These are phyloP conservation scores for Apoderus coryli DNA, from an alignment of 2,888 invertebrate genomes.

Conservation along the genomic window DNA sequence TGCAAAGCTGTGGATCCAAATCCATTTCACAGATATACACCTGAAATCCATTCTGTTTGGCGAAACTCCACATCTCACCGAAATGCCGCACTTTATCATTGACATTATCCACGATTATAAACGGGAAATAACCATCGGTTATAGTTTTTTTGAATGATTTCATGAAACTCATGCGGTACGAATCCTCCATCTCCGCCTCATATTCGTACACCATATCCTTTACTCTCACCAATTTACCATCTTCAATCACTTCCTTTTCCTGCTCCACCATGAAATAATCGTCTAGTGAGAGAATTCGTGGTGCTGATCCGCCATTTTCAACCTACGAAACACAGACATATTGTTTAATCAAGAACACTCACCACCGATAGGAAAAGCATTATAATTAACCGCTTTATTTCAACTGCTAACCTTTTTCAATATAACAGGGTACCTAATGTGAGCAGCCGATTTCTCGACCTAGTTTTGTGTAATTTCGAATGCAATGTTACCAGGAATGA, in stretches of 20 bases:
- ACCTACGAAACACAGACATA: constrained; percentile 33
- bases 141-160: constrained; percentile 85
- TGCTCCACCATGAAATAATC: constrained; percentile 90
- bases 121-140: constrained; percentile 79
- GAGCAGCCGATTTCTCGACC: too few relatives aligned
- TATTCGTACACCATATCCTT: constrained; percentile 79
- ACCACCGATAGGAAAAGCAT: too few relatives aligned
- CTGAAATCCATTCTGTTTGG: constrained; percentile 74
- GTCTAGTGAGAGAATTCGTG: constrained; percentile 82
- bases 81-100: constrained; percentile 71
- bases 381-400: too few relatives aligned
- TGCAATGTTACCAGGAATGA: too few relatives aligned
- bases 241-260: constrained; percentile 54
- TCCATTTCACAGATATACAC: constrained; percentile 85
- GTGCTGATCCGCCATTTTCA: constrained; percentile 77
- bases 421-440: too few relatives aligned
- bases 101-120: constrained; percentile 84
- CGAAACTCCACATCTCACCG: constrained; percentile 78
- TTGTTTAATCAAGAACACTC: constrained; percentile 2
- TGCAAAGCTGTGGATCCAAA: constrained; percentile 61
- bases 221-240: constrained; percentile 52
- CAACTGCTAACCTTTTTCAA: too few relatives aligned
- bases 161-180: constrained; percentile 66
- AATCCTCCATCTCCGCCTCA: constrained; percentile 68
- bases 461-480: too few relatives aligned